Base-by-base conservation (phyloP, 1,140 invertebrate species). In the Drosophila pseudoobscura region DNA sequence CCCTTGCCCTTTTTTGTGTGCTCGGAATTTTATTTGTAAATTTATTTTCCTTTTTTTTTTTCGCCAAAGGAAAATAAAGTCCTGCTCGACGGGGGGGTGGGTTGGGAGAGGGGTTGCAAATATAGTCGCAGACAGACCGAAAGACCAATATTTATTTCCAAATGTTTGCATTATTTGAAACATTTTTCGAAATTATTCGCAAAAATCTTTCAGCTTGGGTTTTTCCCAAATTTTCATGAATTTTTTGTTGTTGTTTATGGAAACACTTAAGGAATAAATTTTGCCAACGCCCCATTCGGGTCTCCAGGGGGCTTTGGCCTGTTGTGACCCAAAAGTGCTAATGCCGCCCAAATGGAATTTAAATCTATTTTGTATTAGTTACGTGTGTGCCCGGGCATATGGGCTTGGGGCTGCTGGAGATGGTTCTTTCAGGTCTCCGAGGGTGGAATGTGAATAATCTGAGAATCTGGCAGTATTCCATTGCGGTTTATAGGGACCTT, bases 341-440 rank as follows among this genome's bases (percentile, higher is more conserved):
- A 82, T 74, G 78, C 68, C 43, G 20, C n/a, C 56, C 57, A 74
- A 82, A 82, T 82, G 75, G 79, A 82, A 82, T 82, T 82, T 82
- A 82, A 82, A 82, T 82, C 79, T 66, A 71, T 83, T 83, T 82
- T 61, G 79, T 75, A 83, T 82, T 74, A 70, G 70, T 55, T 70
- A 61, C 70, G 56, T 83, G 63, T 31, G 31, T 17, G 17, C 0
- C 45, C 43, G 35, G 72, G 59, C 79, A 83, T 83, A 74, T 77
- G 78, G 73, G 8, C 55, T 35, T 35, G 57, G 20, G 26, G 44
- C 35, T 39, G 22, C 15, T 46, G 31, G 8, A 29, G 2, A 29
- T 29, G 20, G 26, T 26, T 26, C 26, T 6, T 26, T 31, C 29
- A 9, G 8, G 8, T 31, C 39, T 45, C 11, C 22, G n/a, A 49